Conservation (phyloP, 2,797 vertebrate genomes). For the Uromys caudimaculatus region DNA sequence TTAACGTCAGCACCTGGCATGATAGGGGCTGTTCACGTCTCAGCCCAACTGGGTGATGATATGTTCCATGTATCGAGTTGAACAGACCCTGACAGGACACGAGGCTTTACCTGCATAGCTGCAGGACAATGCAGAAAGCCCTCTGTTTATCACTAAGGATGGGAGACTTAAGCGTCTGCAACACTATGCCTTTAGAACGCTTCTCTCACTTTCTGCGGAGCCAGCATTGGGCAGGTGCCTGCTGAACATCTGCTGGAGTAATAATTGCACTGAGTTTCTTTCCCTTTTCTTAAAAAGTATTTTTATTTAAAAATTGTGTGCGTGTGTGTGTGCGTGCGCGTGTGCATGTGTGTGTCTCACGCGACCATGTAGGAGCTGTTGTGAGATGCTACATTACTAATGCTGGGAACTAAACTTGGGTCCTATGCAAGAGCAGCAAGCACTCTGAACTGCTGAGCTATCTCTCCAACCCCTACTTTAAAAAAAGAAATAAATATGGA, state of each 20-base stretch:
- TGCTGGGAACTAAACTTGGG: neutral
- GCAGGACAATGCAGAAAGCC: neutral
- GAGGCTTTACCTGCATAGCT: neutral
- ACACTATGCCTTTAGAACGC: accelerated
- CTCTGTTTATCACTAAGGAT: neutral
- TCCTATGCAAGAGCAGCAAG: neutral
- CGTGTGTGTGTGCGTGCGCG: neutral
- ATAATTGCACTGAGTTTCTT: neutral
- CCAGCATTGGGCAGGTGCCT: neutral
- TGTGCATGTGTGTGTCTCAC: too few species aligned
- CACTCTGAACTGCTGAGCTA: neutral
- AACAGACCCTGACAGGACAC: neutral
- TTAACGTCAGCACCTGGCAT: neutral
- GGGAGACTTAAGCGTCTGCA: accelerated
- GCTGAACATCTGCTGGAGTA: neutral
- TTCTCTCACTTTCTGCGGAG: neutral
- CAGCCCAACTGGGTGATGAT: too few species aligned
- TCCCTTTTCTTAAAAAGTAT: neutral
- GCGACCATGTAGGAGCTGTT: neutral
- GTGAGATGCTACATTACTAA: neutral
- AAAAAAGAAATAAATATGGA: neutral
- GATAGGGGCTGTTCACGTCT: neutral
- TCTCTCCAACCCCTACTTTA: neutral
- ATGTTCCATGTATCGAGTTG: too few species aligned
- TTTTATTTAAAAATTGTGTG: neutral